Evolutionary conservation across 2,797 vertebrate species (phyloP), one percentile per base, ranked within the genome.

Genomic region (Leptodactylus fallax): DNA sequence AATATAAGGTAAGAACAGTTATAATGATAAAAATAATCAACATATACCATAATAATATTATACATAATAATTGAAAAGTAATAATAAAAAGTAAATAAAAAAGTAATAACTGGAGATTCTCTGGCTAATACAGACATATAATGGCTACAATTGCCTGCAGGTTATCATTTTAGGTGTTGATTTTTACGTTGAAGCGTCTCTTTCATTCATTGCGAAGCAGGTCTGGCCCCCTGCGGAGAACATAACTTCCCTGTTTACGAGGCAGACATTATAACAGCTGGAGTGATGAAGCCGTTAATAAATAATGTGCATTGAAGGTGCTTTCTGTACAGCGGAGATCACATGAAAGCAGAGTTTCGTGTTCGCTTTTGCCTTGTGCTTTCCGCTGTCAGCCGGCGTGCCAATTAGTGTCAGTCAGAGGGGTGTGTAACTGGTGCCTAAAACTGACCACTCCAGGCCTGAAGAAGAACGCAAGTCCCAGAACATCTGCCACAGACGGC

Each of bases 391-490:
- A 77, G 58, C 14, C 19, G 27, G 58, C 14, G 25, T 27, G 7
- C 87, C 87, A 89, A 89, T 89, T 89, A 89, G 71, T 82, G 87
- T 89, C 87, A 85, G 19, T 86, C 83, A 89, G 49, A 82, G 6
- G 49, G 83, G 19, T 51, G 49, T 65, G 81, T 77, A 65, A 77
- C 79, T 77, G 47, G 82, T 69, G 83, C 51, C 83, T 56, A 60
- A 55, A 55, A 56, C 83, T 81, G 83, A 88, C 87, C 87, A 85
- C 19, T 76, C 49, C 63, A 74, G 74, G 67, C 77, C 47, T 81
- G 19, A 53, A n/a, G 60, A 81, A 77, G 45, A 69, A 21, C n/a
- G 8, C 63, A 56, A 25, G n/a, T 13, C 47, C 71, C 45, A 5
- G 3, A 85, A 85, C 77, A 81, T 85, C 77, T 88, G 83, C 63